These are phyloP conservation scores for Picus viridis DNA, from an alignment of 2,797 vertebrate genomes.

Conservation along the genomic window DNA sequence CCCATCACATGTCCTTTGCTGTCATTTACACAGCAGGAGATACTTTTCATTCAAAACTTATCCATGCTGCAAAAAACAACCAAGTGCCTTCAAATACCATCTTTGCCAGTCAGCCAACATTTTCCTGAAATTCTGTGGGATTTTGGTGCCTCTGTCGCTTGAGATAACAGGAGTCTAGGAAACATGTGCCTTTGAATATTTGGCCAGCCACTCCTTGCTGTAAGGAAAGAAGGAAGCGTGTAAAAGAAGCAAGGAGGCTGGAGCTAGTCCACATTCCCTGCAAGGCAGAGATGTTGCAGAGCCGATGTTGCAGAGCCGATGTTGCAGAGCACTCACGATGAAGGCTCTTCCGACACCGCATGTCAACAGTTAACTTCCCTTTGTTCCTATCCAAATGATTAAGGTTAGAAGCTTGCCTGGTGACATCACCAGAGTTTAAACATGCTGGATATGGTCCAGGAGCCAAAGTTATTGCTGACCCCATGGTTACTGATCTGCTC, in stretches of 20 bases:
- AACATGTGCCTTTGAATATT: background rate
- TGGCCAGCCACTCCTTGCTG: background rate
- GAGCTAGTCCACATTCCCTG: background rate
- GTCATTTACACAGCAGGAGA: background rate
- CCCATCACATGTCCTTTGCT: background rate
- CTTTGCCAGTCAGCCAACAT: background rate
- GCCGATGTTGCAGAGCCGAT: background rate
- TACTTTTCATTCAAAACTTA: background rate
- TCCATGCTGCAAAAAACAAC: background rate
- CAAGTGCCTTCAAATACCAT: background rate
- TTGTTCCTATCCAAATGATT: constrained; percentile 52
- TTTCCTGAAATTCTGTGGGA: background rate
- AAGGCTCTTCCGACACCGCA: background rate
- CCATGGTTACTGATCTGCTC: constrained; percentile 59
- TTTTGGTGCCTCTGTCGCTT: background rate
- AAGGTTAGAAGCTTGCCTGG: constrained; percentile 47
- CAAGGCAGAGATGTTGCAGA: background rate
- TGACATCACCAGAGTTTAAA: constrained; percentile 56
- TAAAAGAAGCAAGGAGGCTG: background rate
- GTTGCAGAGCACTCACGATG: background rate
- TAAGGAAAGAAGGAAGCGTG: background rate
- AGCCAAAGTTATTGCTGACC: constrained; percentile 66
- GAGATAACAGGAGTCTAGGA: background rate
- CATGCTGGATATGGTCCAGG: constrained; percentile 58
- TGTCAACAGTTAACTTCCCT: constrained; percentile 58